Percentiles rank a stretch among this genome's conserved stretches.
These are phyloP conservation scores for Ornithoptera priamus DNA, from an alignment of 2,888 invertebrate genomes.

Conservation along the genomic window DNA sequence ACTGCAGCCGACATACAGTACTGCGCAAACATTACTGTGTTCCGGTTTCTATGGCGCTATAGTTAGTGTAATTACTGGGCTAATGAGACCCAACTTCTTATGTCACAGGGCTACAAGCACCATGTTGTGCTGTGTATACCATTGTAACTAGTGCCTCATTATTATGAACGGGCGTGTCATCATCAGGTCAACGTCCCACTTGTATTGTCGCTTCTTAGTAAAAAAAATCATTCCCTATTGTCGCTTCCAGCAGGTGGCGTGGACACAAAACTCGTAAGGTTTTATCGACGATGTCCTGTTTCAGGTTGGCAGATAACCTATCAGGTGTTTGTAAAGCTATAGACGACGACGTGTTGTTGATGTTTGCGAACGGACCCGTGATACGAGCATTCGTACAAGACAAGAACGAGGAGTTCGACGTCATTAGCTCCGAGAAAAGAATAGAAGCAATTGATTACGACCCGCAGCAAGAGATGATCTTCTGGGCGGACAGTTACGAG, in stretches of 20 bases:
- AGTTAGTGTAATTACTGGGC: too few species aligned
- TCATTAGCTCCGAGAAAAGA: conserved; percentile 91
- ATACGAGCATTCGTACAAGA: conserved; percentile 87
- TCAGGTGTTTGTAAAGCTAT: conserved; percentile 91
- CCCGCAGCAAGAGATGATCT: conserved; percentile 89
- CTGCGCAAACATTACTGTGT: too few species aligned
- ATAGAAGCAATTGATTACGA: conserved; percentile 96
- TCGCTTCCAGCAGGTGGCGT: neutral
- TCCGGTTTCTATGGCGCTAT: too few species aligned
- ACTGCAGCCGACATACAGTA: too few species aligned
- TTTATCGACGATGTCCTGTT: neutral
- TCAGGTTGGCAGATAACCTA: conserved; percentile 83
- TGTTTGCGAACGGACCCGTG: conserved; percentile 92
- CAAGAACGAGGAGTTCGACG: conserved; percentile 85
- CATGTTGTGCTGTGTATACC: too few species aligned
- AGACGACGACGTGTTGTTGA: conserved; percentile 83
- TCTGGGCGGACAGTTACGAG: conserved; percentile 97
- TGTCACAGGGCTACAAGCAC: too few species aligned
- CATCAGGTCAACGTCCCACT: too few species aligned
- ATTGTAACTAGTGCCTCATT: too few species aligned
- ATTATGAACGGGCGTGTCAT: too few species aligned
- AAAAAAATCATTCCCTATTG: too few species aligned
- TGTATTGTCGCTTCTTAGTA: too few species aligned
- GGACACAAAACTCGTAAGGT: neutral
- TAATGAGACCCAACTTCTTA: too few species aligned